These are phyloP conservation scores for Valencia hispanica DNA, from an alignment of 2,797 vertebrate species.

Conservation along the genomic window DNA sequence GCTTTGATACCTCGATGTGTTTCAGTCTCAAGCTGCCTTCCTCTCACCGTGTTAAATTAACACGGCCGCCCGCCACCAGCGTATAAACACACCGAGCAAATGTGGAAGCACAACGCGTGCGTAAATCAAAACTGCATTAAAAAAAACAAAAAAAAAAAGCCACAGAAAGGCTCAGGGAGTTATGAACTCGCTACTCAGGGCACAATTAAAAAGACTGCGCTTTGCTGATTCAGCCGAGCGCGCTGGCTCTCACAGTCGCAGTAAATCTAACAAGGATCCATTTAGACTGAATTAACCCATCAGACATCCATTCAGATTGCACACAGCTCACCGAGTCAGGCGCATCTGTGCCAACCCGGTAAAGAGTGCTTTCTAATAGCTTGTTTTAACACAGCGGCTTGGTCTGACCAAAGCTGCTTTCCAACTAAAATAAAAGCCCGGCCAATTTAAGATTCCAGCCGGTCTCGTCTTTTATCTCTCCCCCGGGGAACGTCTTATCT, in stretches of 20 bases:
- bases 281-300: constrained; percentile 35
- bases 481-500: constrained; percentile 65
- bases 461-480: constrained; percentile 40
- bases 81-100: constrained; percentile 34
- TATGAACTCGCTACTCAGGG: constrained; percentile 50
- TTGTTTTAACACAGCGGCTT: constrained; percentile 29
- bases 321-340: constrained; percentile 27
- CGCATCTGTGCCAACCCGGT: constrained; percentile 17
- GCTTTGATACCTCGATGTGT: constrained; percentile 79
- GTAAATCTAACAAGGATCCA: constrained; percentile 26
- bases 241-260: constrained; percentile 30
- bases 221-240: constrained; percentile 35
- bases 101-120: constrained; percentile 41
- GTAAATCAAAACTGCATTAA: constrained; percentile 61
- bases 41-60: constrained; percentile 71
- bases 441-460: constrained; percentile 48
- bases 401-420: constrained; percentile 31
- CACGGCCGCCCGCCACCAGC: constrained; percentile 60
- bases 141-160: too few relatives aligned
- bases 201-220: background rate
- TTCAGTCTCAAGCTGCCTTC: constrained; percentile 68
- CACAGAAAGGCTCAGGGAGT: constrained; percentile 55
- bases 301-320: constrained; percentile 26
- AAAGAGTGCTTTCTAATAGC: constrained; percentile 25
- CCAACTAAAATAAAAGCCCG: constrained; percentile 42